Evolutionary conservation across 2,797 vertebrate genomes (phyloP), one percentile per base, ranked within the genome.

Genomic region (Amblyraja radiata): DNA sequence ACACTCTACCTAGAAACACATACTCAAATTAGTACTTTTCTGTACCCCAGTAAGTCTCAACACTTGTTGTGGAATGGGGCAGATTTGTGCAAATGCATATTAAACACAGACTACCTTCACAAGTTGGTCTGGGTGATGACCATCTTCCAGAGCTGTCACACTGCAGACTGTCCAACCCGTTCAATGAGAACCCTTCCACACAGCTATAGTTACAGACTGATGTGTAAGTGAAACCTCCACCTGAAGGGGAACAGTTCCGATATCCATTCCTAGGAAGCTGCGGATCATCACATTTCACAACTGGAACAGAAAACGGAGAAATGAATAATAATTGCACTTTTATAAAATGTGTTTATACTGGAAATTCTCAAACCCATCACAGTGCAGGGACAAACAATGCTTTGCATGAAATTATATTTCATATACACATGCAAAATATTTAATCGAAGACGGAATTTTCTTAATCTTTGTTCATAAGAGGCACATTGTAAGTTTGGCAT

Each of bases 61-160:
- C 10, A 88, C 6, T 7, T 16, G 9, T 86, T 32, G 32, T 32
- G 83, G 13, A 1, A 3, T n/a, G 61, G 0, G 84, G 7, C 16
- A 32, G 61, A 36, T 68, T 88, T 88, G 6, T 88, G 13, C 1
- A 68, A 68, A 65, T 9, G 3, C n/a, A 65, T 68, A 18, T 36
- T 65, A 65, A 36, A 88, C 6, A 21, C 39, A 88, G 13, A 36
- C 2, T 93, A 86, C 81, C 93, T 93, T 83, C 68, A 63, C 93
- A 93, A 18, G 68, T 32, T 1, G 93, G 93, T 21, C 39, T 58
- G 46, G 36, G 39, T 36, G 88, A 32, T 10, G 74, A 68, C 65
- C 84, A 77, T 39, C 2, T 14, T 65, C 88, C 90, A 14, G 71
- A 92, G 39, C 4, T 23, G 39, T 46, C 39, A 74, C 90, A 92